phyloP scores from a whole-genome alignment of 2,888 invertebrate genomes.

The Xanthorhoe designata region DNA sequence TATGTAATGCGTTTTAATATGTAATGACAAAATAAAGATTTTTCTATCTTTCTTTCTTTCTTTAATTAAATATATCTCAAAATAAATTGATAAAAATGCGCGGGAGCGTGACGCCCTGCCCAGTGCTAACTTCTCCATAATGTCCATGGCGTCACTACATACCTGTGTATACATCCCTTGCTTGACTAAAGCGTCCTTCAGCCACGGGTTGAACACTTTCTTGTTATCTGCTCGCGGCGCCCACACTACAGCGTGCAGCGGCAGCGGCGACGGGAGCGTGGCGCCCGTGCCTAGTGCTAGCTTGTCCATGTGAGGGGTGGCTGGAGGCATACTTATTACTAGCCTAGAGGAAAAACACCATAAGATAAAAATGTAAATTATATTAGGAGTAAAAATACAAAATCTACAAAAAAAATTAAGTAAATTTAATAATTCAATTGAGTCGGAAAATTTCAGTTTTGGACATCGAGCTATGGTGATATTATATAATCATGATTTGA shows the following conservation, averaged over 20 bases:
- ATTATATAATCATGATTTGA: too few species aligned
- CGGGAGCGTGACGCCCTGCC: too few species aligned
- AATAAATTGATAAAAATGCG: too few species aligned
- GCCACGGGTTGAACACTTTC: conserved; percentile 94
- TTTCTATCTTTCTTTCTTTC: too few species aligned
- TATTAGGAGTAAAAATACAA: too few species aligned
- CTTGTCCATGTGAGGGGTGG: conserved; percentile 93
- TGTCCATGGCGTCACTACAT: too few species aligned
- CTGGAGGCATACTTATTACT: conserved; percentile 94
- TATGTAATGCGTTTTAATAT: too few species aligned
- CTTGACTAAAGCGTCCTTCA: conserved; percentile 95
- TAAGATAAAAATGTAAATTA: neutral
- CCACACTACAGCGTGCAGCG: conserved; percentile 95
- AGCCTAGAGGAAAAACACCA: conserved; percentile 83
- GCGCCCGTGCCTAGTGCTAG: conserved; percentile 89
- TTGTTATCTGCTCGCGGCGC: conserved; percentile 93
- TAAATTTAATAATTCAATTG: too few species aligned
- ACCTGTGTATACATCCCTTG: conserved; percentile 95
- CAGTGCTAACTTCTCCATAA: too few species aligned
- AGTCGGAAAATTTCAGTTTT: neutral
- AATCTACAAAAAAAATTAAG: too few species aligned
- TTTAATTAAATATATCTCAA: too few species aligned
- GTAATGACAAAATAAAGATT: too few species aligned
- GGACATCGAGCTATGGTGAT: neutral
- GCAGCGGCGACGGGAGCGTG: conserved; percentile 88